These are phyloP conservation scores for Lepus americanus DNA, from an alignment of 2,113 vertebrate species.

Conservation along the genomic window DNA sequence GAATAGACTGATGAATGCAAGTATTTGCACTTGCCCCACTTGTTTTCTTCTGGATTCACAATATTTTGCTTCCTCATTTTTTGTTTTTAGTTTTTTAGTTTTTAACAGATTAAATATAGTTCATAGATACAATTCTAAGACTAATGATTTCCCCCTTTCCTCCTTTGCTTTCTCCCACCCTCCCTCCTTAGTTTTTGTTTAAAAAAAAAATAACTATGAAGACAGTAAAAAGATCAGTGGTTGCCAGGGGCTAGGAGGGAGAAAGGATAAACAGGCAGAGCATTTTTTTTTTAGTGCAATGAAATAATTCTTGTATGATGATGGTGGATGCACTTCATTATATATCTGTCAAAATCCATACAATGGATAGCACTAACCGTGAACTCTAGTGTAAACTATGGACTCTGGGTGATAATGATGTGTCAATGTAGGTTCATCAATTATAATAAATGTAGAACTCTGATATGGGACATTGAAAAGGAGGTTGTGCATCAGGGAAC, in stretches of 20 bases:
- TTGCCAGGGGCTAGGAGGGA: neutral
- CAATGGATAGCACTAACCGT: neutral
- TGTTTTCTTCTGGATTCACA: neutral
- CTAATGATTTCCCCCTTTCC: too few species aligned
- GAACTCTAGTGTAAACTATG: neutral
- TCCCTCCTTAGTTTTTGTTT: too few species aligned
- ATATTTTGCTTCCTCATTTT: neutral
- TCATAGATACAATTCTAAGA: too few species aligned
- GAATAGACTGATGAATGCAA: neutral
- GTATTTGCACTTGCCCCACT: neutral
- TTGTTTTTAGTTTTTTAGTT: too few species aligned
- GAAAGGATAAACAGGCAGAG: neutral
- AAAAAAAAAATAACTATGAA: neutral
- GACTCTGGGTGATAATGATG: neutral
- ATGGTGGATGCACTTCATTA: neutral
- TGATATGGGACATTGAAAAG: neutral
- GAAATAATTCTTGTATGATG: neutral
- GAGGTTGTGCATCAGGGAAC: neutral
- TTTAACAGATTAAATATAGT: too few species aligned
- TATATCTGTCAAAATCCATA: constrained; percentile 19
- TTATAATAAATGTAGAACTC: neutral
- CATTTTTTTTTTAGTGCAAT: neutral
- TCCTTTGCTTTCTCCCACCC: too few species aligned
- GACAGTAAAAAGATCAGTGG: neutral
- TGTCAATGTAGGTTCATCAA: neutral